These are phyloP conservation scores for Dolichopus griseipennis DNA, from an alignment of 2,888 invertebrate species.

Conservation along the genomic window DNA sequence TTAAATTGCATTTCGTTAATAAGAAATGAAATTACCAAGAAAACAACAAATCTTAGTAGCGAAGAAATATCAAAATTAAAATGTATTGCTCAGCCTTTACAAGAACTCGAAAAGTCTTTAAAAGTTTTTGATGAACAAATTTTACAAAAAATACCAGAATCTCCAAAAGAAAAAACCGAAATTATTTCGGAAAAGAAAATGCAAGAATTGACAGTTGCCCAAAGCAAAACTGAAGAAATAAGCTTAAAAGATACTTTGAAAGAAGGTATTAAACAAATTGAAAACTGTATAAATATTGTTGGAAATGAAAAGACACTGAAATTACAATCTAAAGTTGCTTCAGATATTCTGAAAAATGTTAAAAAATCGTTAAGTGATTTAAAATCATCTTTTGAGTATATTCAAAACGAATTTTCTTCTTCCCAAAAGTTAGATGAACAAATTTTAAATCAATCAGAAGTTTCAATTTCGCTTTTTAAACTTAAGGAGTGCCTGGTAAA, in stretches of 20 bases:
- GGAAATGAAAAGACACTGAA: slow-evolving; percentile 9
- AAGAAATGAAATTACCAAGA: slow-evolving; percentile 27
- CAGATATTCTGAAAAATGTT: neutral
- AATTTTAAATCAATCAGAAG: slow-evolving; percentile 25
- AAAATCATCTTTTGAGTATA: slow-evolving; percentile 22
- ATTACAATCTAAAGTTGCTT: neutral
- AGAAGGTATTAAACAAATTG: slow-evolving; percentile 36
- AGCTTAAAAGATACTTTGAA: slow-evolving; percentile 27
- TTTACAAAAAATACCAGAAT: slow-evolving; percentile 20
- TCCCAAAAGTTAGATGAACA: slow-evolving; percentile 30
- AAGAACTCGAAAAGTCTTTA: slow-evolving; percentile 31
- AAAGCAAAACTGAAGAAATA: slow-evolving; percentile 35
- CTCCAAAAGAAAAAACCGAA: slow-evolving; percentile 47
- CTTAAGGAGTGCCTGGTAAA: slow-evolving; percentile 39
- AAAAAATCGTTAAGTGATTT: slow-evolving; percentile 30
- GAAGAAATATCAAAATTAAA: slow-evolving; percentile 28
- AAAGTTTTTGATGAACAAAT: slow-evolving; percentile 27
- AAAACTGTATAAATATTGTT: slow-evolving; percentile 28
- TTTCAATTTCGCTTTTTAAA: slow-evolving; percentile 36
- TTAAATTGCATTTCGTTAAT: slow-evolving; percentile 35
- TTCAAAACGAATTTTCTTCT: slow-evolving; percentile 21
- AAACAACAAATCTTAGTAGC: slow-evolving; percentile 25
- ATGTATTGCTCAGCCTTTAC: slow-evolving; percentile 31
- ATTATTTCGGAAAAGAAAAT: slow-evolving; percentile 44
- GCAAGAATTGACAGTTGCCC: slow-evolving; percentile 21